Percentiles rank a stretch among this genome's conserved stretches.
Conservation (phyloP, 2,113 vertebrate species). For the Arenaria interpres region DNA sequence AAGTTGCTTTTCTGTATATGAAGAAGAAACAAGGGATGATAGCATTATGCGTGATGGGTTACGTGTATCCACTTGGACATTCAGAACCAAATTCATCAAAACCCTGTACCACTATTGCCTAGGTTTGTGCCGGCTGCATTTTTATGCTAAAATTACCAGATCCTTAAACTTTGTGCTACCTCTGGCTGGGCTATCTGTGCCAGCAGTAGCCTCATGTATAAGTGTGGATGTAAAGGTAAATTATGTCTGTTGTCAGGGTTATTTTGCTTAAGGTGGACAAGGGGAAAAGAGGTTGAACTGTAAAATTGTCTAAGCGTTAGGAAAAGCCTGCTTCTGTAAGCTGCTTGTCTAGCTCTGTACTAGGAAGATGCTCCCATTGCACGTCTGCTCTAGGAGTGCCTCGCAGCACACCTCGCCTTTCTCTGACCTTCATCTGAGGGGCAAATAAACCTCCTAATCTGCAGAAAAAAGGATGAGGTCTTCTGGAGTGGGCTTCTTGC, state of each 20-base stretch:
- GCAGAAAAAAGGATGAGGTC: not conserved
- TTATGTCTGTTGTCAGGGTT: not conserved
- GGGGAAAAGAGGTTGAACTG: not conserved
- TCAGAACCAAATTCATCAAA: not conserved
- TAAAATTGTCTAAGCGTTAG: not conserved
- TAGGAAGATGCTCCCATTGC: not conserved
- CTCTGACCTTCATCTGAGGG: not conserved
- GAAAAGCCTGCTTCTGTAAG: not conserved
- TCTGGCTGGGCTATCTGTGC: not conserved
- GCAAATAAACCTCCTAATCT: not conserved
- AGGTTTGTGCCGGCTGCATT: not conserved
- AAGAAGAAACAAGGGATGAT: not conserved
- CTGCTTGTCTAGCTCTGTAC: not conserved
- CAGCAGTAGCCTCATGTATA: fast-evolving
- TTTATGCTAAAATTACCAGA: not conserved
- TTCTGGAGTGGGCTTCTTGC: not conserved
- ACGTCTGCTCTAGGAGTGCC: not conserved
- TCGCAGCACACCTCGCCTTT: not conserved
- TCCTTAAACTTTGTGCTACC: not conserved
- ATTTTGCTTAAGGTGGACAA: not conserved
- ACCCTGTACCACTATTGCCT: not conserved
- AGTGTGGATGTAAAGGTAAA: not conserved
- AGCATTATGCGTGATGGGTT: not conserved
- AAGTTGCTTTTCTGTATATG: not conserved
- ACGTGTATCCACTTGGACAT: not conserved